phyloP scores from a whole-genome alignment of 2,888 invertebrate genomes.

The Papilio demoleus region DNA sequence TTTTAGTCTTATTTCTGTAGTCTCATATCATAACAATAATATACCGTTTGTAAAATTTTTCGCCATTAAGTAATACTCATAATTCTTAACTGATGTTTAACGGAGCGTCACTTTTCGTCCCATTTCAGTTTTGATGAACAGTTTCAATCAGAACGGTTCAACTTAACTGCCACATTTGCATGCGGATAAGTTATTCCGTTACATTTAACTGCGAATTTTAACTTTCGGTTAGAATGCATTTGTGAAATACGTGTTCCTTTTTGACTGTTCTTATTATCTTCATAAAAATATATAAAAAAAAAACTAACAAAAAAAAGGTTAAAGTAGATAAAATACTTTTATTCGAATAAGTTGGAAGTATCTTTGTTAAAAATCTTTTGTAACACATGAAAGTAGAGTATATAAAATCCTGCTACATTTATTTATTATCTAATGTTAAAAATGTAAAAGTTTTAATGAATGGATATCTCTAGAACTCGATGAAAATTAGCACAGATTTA shows the following conservation, averaged over 20 bases:
- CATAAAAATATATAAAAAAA: not conserved
- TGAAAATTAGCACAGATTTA: too few species aligned
- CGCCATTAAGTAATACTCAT: slow-evolving; percentile 37
- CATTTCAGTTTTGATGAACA: slow-evolving; percentile 67
- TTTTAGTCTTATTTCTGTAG: not conserved
- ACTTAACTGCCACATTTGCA: slow-evolving; percentile 81
- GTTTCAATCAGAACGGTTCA: slow-evolving; percentile 71
- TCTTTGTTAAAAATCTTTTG: too few species aligned
- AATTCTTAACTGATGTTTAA: slow-evolving; percentile 48
- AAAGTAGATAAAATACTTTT: too few species aligned
- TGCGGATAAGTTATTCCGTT: slow-evolving; percentile 67
- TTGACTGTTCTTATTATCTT: not conserved
- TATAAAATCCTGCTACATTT: too few species aligned
- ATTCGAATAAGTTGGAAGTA: not conserved
- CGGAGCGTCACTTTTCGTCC: slow-evolving; percentile 59
- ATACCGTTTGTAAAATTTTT: slow-evolving; percentile 25
- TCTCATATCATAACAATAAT: not conserved
- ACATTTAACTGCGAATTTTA: slow-evolving; percentile 60
- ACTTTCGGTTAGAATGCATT: slow-evolving; percentile 42
- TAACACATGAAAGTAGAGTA: too few species aligned
- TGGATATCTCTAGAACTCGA: too few species aligned
- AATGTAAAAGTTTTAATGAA: too few species aligned
- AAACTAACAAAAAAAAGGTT: not conserved
- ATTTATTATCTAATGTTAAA: too few species aligned
- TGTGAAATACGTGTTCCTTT: not conserved